These are phyloP conservation scores for Drosophila colorata DNA, from an alignment of 2,888 invertebrate species.

Conservation along the genomic window DNA sequence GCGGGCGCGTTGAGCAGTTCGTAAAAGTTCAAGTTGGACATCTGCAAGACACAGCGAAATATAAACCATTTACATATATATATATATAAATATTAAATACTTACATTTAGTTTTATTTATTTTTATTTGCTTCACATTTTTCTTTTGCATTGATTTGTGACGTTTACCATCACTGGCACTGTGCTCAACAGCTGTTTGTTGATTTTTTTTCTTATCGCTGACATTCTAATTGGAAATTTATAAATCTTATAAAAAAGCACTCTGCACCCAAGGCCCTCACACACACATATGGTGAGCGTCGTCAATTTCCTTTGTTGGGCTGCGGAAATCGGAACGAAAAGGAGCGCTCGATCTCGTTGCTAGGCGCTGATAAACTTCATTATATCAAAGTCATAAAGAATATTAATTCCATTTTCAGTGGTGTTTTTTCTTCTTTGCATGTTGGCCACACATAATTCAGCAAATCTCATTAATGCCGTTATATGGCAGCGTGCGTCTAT, in stretches of 20 bases:
- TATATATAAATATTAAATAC: slow-evolving; percentile 40
- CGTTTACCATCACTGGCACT: slow-evolving; percentile 52
- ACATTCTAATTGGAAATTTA: slow-evolving; percentile 33
- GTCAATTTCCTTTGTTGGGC: slow-evolving; percentile 35
- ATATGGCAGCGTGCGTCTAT: slow-evolving; percentile 40
- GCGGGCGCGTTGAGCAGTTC: slow-evolving; percentile 77
- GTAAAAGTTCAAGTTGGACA: slow-evolving; percentile 81
- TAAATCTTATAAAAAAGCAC: slow-evolving; percentile 7
- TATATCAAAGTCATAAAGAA: slow-evolving; percentile 11
- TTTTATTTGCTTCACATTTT: slow-evolving; percentile 23
- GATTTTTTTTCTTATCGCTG: slow-evolving; percentile 18
- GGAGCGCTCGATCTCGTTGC: slow-evolving; percentile 51
- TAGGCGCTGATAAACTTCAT: slow-evolving; percentile 37
- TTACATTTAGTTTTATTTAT: slow-evolving; percentile 56
- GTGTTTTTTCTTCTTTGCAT: slow-evolving; percentile 35
- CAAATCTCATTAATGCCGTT: slow-evolving; percentile 52
- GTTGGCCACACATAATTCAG: slow-evolving; percentile 42
- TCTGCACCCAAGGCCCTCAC: not conserved
- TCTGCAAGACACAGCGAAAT: slow-evolving; percentile 54
- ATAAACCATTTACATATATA: slow-evolving; percentile 34
- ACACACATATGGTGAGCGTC: not conserved
- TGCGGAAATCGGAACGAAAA: slow-evolving; percentile 48
- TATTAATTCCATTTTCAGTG: slow-evolving; percentile 19
- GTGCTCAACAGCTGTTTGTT: slow-evolving; percentile 60
- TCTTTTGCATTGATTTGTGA: slow-evolving; percentile 1